These are phyloP conservation scores for Sebastes dallii DNA, from an alignment of 2,797 vertebrate species.

Conservation along the genomic window DNA sequence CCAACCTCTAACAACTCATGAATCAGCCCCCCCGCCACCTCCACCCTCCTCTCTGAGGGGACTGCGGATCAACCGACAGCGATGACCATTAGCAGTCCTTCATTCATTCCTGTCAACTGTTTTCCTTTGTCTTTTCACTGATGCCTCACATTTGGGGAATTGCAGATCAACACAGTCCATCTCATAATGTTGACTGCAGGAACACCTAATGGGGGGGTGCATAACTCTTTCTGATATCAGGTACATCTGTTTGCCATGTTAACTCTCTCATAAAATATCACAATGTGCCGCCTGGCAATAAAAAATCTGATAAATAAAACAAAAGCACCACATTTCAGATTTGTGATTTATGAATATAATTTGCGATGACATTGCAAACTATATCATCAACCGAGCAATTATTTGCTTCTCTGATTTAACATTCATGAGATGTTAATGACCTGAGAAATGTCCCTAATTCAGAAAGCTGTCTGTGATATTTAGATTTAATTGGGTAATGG, in stretches of 20 bases:
- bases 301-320: constrained; percentile 2
- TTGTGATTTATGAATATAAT: constrained; percentile 43
- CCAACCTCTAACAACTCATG: constrained; percentile 39
- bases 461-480: constrained; percentile 58
- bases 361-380: constrained; percentile 50
- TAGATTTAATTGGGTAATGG: constrained; percentile 58
- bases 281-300: background rate
- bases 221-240: constrained; percentile 2
- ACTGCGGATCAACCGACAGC: constrained; percentile 49
- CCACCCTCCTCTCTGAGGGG: background rate
- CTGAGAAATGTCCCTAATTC: constrained; percentile 62
- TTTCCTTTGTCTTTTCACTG: constrained; percentile 47
- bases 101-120: constrained; percentile 53
- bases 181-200: background rate
- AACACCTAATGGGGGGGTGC: background rate
- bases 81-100: constrained; percentile 53
- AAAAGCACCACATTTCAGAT: constrained; percentile 3
- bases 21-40: constrained; percentile 27
- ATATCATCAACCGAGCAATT: constrained; percentile 55
- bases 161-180: background rate
- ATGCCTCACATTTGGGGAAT: constrained; percentile 37
- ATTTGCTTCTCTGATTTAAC: constrained; percentile 55
- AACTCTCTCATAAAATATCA: constrained; percentile 15
- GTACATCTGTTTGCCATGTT: constrained; percentile 15
- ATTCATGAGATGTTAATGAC: constrained; percentile 81